A percentile compares a stretch with the other conserved stretches of the same genome.
Conservation (phyloP, 2,113 vertebrate genomes). For the Rhinogobius similis region DNA sequence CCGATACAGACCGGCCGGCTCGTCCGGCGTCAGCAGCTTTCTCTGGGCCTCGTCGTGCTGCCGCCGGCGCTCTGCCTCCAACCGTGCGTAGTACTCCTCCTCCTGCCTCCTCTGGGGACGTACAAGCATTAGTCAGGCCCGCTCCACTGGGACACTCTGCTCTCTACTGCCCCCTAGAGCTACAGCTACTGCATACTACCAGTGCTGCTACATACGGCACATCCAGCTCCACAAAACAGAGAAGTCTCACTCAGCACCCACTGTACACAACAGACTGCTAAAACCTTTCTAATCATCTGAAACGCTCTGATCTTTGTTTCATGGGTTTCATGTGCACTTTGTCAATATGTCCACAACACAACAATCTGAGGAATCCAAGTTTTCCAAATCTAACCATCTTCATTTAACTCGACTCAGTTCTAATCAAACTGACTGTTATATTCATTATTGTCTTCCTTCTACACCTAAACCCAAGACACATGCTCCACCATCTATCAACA, state of each 20-base stretch:
- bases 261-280: not conserved
- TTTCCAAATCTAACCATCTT: not conserved
- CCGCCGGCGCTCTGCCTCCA: constrained; percentile 95
- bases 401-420: not conserved
- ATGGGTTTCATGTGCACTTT: not conserved
- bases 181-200: constrained; percentile 20
- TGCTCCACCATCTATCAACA: not conserved
- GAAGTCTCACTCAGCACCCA: not conserved
- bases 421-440: not conserved
- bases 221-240: not conserved
- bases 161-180: constrained; percentile 14
- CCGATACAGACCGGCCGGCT: constrained; percentile 93
- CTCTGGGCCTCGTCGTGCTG: constrained; percentile 94
- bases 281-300: too few relatives aligned
- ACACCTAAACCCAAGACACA: not conserved
- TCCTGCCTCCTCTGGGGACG: constrained; percentile 95
- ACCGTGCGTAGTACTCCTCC: constrained; percentile 94
- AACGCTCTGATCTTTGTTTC: not conserved
- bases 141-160: constrained; percentile 37
- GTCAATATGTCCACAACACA: not conserved
- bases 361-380: not conserved
- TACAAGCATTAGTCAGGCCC: constrained; percentile 77
- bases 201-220: not conserved
- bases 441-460: not conserved
- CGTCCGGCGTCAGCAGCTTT: constrained; percentile 91